These are phyloP conservation scores for Anabacerthia variegaticeps DNA, from an alignment of 2,797 vertebrate genomes.

Conservation along the genomic window DNA sequence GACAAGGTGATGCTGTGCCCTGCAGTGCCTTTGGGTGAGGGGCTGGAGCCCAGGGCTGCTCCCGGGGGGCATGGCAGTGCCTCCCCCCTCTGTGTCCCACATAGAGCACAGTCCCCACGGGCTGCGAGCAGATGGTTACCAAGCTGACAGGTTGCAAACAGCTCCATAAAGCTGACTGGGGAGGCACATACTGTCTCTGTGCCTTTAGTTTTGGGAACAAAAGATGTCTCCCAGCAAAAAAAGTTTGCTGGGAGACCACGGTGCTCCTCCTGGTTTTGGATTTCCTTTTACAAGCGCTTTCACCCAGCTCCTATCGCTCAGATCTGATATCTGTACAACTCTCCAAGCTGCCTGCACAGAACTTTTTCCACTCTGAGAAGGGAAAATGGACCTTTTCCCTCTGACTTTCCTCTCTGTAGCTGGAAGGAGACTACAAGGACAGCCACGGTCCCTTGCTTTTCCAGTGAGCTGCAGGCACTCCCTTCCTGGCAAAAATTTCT, in stretches of 20 bases:
- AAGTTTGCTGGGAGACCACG: not conserved
- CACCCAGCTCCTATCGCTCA: accelerated
- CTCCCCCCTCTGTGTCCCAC: not conserved
- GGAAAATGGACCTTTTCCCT: not conserved
- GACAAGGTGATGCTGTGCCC: not conserved
- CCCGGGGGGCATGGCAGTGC: accelerated
- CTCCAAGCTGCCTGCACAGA: not conserved
- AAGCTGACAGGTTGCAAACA: slow-evolving; percentile 61
- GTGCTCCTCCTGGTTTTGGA: not conserved
- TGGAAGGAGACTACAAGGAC: not conserved
- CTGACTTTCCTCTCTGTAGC: not conserved
- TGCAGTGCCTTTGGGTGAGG: not conserved
- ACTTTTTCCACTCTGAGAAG: not conserved
- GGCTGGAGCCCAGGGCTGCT: not conserved
- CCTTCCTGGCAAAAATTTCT: not conserved
- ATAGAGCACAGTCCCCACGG: not conserved
- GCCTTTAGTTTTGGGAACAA: slow-evolving; percentile 10
- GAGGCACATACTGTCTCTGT: not conserved
- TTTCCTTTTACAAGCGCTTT: not conserved
- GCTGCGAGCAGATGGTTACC: slow-evolving; percentile 32
- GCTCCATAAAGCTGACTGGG: not conserved
- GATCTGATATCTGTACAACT: not conserved
- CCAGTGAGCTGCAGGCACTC: not conserved
- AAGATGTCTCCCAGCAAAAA: not conserved
- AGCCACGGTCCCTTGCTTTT: not conserved